A percentile compares a stretch with the other conserved stretches of the same genome.
phyloP scores from a whole-genome alignment of 1,140 invertebrate species.

The Zaprionus lachaisei region DNA sequence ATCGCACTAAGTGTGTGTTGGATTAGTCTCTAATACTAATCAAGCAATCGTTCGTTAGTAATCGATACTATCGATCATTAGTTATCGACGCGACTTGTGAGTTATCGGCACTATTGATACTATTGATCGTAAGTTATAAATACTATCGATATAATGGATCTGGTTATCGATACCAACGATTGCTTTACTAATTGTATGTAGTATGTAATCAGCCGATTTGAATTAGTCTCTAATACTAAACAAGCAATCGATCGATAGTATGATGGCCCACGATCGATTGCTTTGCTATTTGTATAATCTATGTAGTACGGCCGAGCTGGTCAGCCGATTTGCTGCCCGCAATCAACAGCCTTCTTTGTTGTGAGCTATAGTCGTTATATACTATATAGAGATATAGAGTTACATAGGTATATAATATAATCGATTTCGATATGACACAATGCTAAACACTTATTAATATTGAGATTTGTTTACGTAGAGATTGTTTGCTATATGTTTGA shows the following conservation, averaged over 20 bases:
- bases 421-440: constrained; percentile 69
- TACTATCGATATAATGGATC: constrained; percentile 6
- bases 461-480: constrained; percentile 38
- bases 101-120: not conserved
- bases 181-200: constrained; percentile 49
- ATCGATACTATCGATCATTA: constrained; percentile 9
- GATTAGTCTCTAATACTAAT: constrained; percentile 60
- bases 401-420: constrained; percentile 25
- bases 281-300: constrained; percentile 49
- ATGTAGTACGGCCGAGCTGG: constrained; percentile 6
- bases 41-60: constrained; percentile 33
- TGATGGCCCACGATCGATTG: constrained; percentile 8
- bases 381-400: constrained; percentile 44
- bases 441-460: constrained; percentile 73
- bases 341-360: constrained; percentile 58
- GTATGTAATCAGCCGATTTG: not conserved
- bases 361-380: constrained; percentile 60
- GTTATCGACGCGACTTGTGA: no score
- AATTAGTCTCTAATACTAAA: not conserved
- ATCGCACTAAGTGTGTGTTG: constrained; percentile 52
- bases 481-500: constrained; percentile 34
- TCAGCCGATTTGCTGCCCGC: constrained; percentile 5
- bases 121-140: not conserved
- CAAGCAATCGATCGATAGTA: not conserved
- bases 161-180: constrained; percentile 14